phyloP scores from a whole-genome alignment of 2,888 invertebrate species.

The Orthonychiurus folsomi region DNA sequence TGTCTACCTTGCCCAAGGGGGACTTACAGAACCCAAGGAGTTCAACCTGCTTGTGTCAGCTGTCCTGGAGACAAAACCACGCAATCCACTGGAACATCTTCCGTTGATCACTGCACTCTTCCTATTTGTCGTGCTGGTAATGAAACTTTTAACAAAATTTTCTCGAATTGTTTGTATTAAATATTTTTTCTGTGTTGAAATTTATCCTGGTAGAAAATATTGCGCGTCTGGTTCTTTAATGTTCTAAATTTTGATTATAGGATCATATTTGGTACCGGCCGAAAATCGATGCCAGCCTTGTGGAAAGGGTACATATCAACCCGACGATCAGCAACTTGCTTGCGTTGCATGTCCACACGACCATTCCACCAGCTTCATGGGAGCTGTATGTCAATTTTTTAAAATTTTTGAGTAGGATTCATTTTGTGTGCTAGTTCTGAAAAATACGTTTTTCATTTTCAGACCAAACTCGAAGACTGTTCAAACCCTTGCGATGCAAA shows the following conservation, averaged over 20 bases:
- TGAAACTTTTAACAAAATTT: conserved; percentile 4
- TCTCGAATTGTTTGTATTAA: no score
- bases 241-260: conserved; percentile 44
- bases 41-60: conserved; percentile 75
- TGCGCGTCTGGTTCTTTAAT: no score
- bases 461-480: conserved; percentile 73
- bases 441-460: conserved; percentile 22
- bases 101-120: conserved; percentile 81
- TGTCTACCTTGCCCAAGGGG: conserved; percentile 88
- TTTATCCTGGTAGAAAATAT: no score
- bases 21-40: conserved; percentile 73
- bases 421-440: conserved; percentile 33
- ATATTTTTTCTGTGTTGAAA: no score
- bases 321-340: conserved; percentile 75
- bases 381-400: conserved; percentile 58
- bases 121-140: conserved; percentile 71
- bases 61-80: conserved; percentile 88
- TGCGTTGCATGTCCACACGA: conserved; percentile 83
- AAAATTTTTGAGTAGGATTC: background rate
- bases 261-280: conserved; percentile 75
- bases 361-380: conserved; percentile 73
- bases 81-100: conserved; percentile 69
- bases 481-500: conserved; percentile 82
- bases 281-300: conserved; percentile 78
- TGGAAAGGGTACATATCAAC: conserved; percentile 80